Evolutionary conservation across 2,888 invertebrate genomes (phyloP), one percentile per base, ranked within the genome.

Genomic region (Trypoxylon attenuatum): DNA sequence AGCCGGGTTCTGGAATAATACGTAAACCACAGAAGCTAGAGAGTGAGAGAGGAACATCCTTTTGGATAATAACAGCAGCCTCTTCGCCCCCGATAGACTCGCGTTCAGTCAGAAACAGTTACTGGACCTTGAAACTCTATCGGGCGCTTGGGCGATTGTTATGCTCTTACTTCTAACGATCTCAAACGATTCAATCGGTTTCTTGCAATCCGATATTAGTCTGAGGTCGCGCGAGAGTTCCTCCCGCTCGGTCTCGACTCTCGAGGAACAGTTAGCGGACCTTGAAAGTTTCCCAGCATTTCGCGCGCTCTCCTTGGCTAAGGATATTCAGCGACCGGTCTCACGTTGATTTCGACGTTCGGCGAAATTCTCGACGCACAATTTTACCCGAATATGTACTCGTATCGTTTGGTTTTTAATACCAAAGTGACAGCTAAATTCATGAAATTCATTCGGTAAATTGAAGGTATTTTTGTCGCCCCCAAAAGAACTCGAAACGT

Each of bases 241-340:
- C 46, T 16, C 15, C 15, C 39, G 6, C 43, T 21, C n/a, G n/a
- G n/a, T n/a, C 19, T 13, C 2, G 21, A 33, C 15, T n/a, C 6
- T 4, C 23, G 54, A 13, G 38, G 16, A 47, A 66, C 66, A 50
- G 66, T 53, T 66, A 66, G 10, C 56, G 41, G 50, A 41, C 53
- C 58, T 64, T 53, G 53, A 54, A 33, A 19, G n/a, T 43, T 42
- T 41, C 46, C n/a, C n/a, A 46, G 22, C 18, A 49, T 22, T 22
- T 22, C 23, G n/a, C 19, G 22, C 15, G 22, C 15, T 49, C 60
- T 27, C 29, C 45, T 51, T 55, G 33, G 47, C 47, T 38, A 47
- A 33, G 13, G n/a, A 33, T 33, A 13, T 13, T 33, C 13, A 33
- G 13, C 33, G 33, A 33, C 13, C 33, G 33, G n/a, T 33, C 13